phyloP scores from a whole-genome alignment of 1,140 invertebrate species.

The Lerema accius region DNA sequence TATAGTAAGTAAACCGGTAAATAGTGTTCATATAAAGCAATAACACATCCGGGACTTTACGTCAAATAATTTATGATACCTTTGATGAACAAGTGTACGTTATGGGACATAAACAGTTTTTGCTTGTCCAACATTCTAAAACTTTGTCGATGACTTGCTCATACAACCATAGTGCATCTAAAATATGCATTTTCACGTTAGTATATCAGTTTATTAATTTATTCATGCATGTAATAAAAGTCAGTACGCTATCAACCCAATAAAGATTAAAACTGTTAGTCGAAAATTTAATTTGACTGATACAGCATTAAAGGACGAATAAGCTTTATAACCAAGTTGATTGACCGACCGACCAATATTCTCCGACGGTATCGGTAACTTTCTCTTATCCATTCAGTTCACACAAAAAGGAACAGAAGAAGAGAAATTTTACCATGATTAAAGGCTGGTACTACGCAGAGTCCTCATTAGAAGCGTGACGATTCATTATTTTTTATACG shows the following conservation, averaged over 20 bases:
- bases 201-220: not conserved
- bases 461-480: constrained; percentile 27
- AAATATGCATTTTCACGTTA: too few relatives aligned
- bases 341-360: constrained; percentile 33
- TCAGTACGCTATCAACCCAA: constrained; percentile 11
- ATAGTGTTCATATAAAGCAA: too few relatives aligned
- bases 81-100: too few relatives aligned
- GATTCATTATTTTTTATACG: constrained; percentile 25
- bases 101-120: too few relatives aligned
- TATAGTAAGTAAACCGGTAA: too few relatives aligned
- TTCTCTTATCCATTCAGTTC: constrained; percentile 23
- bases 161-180: too few relatives aligned
- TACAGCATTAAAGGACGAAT: constrained; percentile 26
- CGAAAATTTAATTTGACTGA: constrained; percentile 1
- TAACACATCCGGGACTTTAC: too few relatives aligned
- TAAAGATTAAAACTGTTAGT: constrained; percentile 13
- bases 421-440: constrained; percentile 33
- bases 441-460: constrained; percentile 31
- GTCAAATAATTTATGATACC: too few relatives aligned
- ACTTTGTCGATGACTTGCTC: too few relatives aligned
- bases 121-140: too few relatives aligned
- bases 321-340: constrained; percentile 24
- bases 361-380: constrained; percentile 20
- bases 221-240: not conserved
- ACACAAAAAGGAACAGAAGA: constrained; percentile 25